Base-by-base conservation (phyloP, 1,140 invertebrate genomes). In the Trachymyrmex septentrionalis region DNA sequence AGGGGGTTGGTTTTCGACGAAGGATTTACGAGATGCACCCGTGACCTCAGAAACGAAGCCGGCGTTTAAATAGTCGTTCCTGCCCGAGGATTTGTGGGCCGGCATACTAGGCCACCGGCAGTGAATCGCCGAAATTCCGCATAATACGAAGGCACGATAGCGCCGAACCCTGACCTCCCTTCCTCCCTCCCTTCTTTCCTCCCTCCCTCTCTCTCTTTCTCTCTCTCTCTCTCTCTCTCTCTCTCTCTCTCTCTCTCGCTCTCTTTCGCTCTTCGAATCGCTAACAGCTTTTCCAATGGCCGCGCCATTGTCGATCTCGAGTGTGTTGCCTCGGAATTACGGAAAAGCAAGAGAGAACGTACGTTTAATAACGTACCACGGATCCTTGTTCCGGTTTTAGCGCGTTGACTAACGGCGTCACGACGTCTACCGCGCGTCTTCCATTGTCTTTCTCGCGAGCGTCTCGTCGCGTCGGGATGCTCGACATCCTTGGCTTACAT, bases 361-460 rank as follows among this genome's bases (percentile, higher is more conserved):
- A 34, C 30, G 6, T 90, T 92, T 90, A 91, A 92, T 87, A 88
- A 88, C 76, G 72, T 72, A 48, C 86, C 86, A 64, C 87, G 86
- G 82, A 91, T 86, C 77, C 84, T 87, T 67, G 86, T 90, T 87
- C 80, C 85, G 77, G 86, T 84, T 91, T 91, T 87, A 86, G 67
- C 69, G 24, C 67, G 85, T 72, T 87, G 86, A 91, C 53, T 88
- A 71, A 87, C 71, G 55, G 85, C 71, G 48, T 55, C 64, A 61
- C 64, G 73, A 59, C 64, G 38, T 30, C 48, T 50, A 34, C n/a
- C 77, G 53, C 77, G 53, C 57, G 30, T n/a, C 63, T 76, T 19
- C 64, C 53, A 85, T 88, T 77, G 87, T 88, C 57, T 73, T 66
- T 48, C 10, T 19, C 14, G 27, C 12, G 71, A 76, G 12, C 66